Evolutionary conservation across 2,113 vertebrate genomes (phyloP), one percentile per base, ranked within the genome.

Genomic region (Panthera tigris): DNA sequence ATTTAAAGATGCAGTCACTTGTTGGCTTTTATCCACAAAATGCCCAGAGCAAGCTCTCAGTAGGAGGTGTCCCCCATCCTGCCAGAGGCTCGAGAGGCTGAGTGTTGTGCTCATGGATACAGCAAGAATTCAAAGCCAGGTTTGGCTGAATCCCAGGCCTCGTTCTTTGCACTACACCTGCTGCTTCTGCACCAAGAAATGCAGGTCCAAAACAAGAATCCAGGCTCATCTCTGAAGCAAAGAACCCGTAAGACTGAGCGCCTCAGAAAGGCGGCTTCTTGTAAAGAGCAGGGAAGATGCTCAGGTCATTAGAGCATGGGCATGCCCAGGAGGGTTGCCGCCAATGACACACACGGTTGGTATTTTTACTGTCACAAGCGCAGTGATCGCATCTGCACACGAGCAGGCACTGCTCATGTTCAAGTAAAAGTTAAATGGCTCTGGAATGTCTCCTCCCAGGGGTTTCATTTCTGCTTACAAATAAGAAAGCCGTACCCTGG

Each of bases 51-150:
- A 39, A 3, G 13, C 5, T 29, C 16, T 18, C 9, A 45, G 21
- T 6, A 0, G 41, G 39, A 71, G 3, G 13, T 1, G 65, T 61
- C 50, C 48, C 9, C 1, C 21, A 9, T 13, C 39, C 50, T 3
- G 0, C 18, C 3, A 36, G 33, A 79, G 36, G 57, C 69, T 78
- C 36, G n/a, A 63, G 45, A 91, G 19, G 48, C 50, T 57, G 16
- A 39, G 36, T 4, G 29, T 29, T 2, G 8, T 48, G 48, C 4
- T 19, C 31, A 6, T 0, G 0, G 69, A 52, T 23, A 71, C 16
- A 39, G 25, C 4, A 23, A 61, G 48, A 73, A 31, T 23, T 69
- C 71, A 45, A 78, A 29, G 31, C 33, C 81, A 57, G 29, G 39
- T 57, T 0, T 71, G 65, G 63, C 50, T 63, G 39, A 86, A 25